These are phyloP conservation scores for Eupithecia centaureata DNA, from an alignment of 2,888 invertebrate genomes.

Conservation along the genomic window DNA sequence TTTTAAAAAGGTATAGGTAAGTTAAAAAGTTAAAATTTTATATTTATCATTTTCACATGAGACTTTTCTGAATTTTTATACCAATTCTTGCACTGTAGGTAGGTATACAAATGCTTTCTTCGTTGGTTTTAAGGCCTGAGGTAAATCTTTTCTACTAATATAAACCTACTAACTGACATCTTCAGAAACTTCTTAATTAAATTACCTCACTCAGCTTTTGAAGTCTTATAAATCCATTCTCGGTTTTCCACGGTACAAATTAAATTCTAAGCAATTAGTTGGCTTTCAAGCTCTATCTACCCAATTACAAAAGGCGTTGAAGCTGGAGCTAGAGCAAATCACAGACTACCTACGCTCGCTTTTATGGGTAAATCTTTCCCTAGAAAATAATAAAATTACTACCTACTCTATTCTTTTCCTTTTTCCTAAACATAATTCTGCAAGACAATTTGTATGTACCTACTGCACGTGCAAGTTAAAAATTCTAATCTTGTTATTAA, in stretches of 20 bases:
- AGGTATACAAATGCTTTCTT: no score
- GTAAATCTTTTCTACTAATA: not conserved
- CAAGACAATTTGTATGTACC: not conserved
- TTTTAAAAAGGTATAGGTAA: no score
- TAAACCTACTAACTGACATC: not conserved
- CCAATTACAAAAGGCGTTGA: not conserved
- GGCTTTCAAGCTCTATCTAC: not conserved
- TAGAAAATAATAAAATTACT: not conserved
- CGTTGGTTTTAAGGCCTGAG: not conserved
- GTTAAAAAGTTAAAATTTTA: not conserved
- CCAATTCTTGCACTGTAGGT: not conserved
- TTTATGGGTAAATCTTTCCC: not conserved
- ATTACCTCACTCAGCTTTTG: not conserved
- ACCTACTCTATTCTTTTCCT: not conserved
- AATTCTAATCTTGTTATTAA: not conserved
- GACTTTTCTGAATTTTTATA: not conserved
- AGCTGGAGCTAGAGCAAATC: not conserved
- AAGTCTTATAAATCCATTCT: not conserved
- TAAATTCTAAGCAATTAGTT: not conserved
- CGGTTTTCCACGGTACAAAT: conserved; percentile 2
- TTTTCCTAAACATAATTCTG: not conserved
- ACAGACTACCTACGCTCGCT: not conserved
- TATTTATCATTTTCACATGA: not conserved
- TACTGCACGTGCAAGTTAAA: not conserved
- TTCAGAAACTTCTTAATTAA: not conserved